phyloP scores from a whole-genome alignment of 1,140 invertebrate species.

The Scylla paramamosain region DNA sequence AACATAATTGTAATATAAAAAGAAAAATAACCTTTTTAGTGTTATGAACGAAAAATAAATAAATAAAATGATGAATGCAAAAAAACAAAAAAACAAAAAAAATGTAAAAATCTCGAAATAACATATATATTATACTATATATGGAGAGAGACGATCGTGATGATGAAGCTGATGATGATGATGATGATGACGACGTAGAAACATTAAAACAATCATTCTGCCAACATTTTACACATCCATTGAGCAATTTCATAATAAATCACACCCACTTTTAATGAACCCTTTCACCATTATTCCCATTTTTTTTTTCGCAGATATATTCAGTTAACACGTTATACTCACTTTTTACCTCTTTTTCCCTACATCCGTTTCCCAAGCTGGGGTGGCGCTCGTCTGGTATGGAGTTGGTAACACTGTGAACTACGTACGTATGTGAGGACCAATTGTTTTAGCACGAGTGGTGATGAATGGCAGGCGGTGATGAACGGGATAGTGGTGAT shows the following conservation, averaged over 20 bases:
- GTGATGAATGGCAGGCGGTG: conserved; percentile 43
- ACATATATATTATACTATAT: not conserved
- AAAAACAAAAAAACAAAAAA: conserved; percentile 4
- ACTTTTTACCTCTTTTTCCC: no score
- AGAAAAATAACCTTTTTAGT: no score
- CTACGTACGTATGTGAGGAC: not conserved
- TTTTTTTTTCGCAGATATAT: no score
- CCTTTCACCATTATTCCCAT: no score
- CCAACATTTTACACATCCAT: no score
- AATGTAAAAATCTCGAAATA: not conserved
- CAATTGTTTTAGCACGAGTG: conserved; percentile 49
- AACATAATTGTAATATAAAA: no score
- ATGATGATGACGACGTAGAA: not conserved
- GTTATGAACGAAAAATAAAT: no score
- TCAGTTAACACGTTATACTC: no score
- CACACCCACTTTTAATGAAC: no score
- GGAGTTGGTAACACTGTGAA: not conserved
- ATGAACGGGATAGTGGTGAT: conserved; percentile 29
- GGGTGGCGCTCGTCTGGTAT: not conserved
- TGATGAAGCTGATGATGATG: not conserved
- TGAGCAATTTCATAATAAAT: no score
- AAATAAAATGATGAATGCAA: not conserved
- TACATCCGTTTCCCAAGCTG: no score
- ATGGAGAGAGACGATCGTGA: not conserved
- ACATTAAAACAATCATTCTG: not conserved